phyloP scores from a whole-genome alignment of 2,797 vertebrate species.

The Gallinago stenura region DNA sequence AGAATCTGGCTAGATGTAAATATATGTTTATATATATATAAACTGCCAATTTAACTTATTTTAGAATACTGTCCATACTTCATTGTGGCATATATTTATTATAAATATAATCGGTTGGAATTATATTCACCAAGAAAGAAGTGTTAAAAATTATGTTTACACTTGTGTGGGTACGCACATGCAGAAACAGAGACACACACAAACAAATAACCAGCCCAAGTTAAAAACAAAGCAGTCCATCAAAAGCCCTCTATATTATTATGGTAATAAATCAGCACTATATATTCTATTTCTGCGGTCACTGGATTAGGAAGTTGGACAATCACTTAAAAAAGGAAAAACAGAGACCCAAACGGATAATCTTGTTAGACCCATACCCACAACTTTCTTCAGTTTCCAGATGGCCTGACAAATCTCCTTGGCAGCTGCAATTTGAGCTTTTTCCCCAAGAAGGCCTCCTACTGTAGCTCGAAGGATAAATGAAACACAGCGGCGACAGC shows the following conservation, averaged over 20 bases:
- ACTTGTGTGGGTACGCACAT: neutral
- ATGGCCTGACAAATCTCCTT: conserved; percentile 87
- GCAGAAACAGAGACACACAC: neutral
- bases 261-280: neutral
- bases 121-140: neutral
- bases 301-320: conserved; percentile 5
- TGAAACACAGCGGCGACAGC: conserved; percentile 86
- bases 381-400: conserved; percentile 84
- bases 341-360: conserved; percentile 3
- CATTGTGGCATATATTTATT: neutral
- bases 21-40: too few species aligned
- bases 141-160: neutral
- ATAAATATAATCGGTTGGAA: neutral
- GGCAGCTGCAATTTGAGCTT: conserved; percentile 90
- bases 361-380: conserved; percentile 84
- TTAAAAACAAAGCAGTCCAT: conserved; percentile 14
- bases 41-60: neutral
- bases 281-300: neutral
- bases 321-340: conserved; percentile 50
- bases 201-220: neutral
- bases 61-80: neutral
- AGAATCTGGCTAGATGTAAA: neutral
- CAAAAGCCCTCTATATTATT: conserved; percentile 16
- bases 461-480: conserved; percentile 89
- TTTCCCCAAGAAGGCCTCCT: conserved; percentile 90